Evolutionary conservation across 2,888 invertebrate species (phyloP), one percentile per base, ranked within the genome.

Genomic region (Rhynchonema sp.): DNA sequence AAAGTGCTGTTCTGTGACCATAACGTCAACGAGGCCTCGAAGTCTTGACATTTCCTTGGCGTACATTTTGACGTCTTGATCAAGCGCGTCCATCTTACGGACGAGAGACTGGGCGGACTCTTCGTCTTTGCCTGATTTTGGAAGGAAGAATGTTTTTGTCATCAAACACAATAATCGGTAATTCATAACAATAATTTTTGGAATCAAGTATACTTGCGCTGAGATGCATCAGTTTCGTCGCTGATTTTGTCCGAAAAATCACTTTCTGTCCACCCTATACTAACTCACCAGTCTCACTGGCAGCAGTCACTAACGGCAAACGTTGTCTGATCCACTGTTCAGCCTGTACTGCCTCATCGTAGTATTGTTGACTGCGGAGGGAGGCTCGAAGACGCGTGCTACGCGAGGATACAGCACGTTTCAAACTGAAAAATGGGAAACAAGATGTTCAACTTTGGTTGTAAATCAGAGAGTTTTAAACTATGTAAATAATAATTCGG

Each of bases 241-340:
- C n/a, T n/a, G n/a, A n/a, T n/a, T n/a, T n/a, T n/a, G n/a, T n/a
- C n/a, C n/a, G n/a, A n/a, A n/a, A n/a, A n/a, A n/a, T n/a, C n/a
- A n/a, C n/a, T n/a, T n/a, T n/a, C n/a, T n/a, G n/a, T n/a, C n/a
- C n/a, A n/a, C n/a, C n/a, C n/a, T n/a, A n/a, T n/a, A n/a, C n/a
- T n/a, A n/a, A 38, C 38, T 13, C 17, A 38, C 38, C 38, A 13
- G 38, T 38, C 17, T 38, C 38, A 38, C 38, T 38, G 6, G 55
- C 77, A 0, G 84, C 83, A 0, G 80, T 80, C 30, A 89, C 75
- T 55, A 84, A 79, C 0, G 86, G 84, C 25, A 82, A 80, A 64
- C 88, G 87, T 68, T 90, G 90, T 54, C 81, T 78, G 69, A 94
- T 84, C 91, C 92, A 94, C n/a, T 84, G 82, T 67, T 87, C 86